Conservation (phyloP, 1,140 invertebrate genomes). For the Drosophila ohnishii region DNA sequence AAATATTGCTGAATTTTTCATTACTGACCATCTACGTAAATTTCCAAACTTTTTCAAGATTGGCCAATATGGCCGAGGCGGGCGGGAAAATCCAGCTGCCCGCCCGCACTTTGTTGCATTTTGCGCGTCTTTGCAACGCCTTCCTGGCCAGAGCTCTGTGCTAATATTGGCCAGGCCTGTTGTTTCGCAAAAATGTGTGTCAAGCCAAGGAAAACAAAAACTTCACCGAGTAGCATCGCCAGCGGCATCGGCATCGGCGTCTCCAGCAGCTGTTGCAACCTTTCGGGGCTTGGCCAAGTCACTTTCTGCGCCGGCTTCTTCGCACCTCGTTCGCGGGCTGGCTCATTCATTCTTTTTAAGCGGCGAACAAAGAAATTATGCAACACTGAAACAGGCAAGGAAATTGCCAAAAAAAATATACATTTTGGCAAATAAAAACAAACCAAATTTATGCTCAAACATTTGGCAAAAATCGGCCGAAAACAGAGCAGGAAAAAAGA, state of each 20-base stretch:
- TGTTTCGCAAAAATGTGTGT: slow-evolving; percentile 59
- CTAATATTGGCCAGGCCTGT: slow-evolving; percentile 61
- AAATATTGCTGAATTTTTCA: slow-evolving; percentile 27
- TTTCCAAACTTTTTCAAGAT: slow-evolving; percentile 26
- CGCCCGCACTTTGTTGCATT: slow-evolving; percentile 40
- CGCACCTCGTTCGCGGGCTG: slow-evolving; percentile 35
- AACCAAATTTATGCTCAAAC: slow-evolving; percentile 59
- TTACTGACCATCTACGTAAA: background rate
- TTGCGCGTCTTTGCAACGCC: slow-evolving; percentile 24
- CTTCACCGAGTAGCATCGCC: slow-evolving; percentile 33
- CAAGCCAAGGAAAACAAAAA: slow-evolving; percentile 67
- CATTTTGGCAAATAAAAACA: slow-evolving; percentile 22
- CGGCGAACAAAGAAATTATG: slow-evolving; percentile 32
- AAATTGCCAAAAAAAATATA: slow-evolving; percentile 53
- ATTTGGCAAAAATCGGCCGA: slow-evolving; percentile 43
- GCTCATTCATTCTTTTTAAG: slow-evolving; percentile 63
- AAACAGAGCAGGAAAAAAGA: slow-evolving; percentile 63
- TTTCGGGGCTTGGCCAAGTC: slow-evolving; percentile 23
- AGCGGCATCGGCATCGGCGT: slow-evolving; percentile 9
- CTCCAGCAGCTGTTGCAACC: slow-evolving; percentile 56
- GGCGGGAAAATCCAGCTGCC: slow-evolving; percentile 29
- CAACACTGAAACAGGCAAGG: slow-evolving; percentile 43
- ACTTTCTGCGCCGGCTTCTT: slow-evolving; percentile 39
- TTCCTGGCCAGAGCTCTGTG: slow-evolving; percentile 22
- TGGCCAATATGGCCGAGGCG: slow-evolving; percentile 9